A percentile compares a stretch with the other conserved stretches of the same genome.
Conservation (phyloP, 1,140 invertebrate genomes). For the Drosophila pectinifera region DNA sequence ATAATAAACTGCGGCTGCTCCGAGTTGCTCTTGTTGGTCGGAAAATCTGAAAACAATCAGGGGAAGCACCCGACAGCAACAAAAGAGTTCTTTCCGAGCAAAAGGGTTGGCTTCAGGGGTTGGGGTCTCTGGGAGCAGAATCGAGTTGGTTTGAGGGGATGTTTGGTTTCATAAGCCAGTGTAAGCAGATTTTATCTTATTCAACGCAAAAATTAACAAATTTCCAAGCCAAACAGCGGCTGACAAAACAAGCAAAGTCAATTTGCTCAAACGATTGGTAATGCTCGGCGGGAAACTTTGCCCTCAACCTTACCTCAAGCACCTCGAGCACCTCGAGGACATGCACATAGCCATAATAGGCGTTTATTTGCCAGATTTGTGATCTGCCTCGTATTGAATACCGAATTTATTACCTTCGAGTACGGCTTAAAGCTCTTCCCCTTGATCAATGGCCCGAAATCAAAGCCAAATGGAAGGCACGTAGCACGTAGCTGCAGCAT, state of each 20-base stretch:
- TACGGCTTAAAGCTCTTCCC: constrained; percentile 12
- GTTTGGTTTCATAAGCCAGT: constrained; percentile 74
- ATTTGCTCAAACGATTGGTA: constrained; percentile 62
- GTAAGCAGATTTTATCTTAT: constrained; percentile 80
- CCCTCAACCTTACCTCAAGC: constrained; percentile 9
- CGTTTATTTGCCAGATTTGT: constrained; percentile 40
- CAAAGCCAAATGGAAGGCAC: constrained; percentile 55
- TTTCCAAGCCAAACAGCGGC: constrained; percentile 69
- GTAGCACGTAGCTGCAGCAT: constrained; percentile 56
- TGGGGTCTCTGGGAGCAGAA: background rate
- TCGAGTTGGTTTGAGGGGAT: constrained; percentile 14
- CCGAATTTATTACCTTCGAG: constrained; percentile 23
- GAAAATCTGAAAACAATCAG: constrained; percentile 72
- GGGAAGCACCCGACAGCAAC: constrained; percentile 36
- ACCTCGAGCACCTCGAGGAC: background rate
- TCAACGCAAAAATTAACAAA: constrained; percentile 79
- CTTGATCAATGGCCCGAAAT: constrained; percentile 40
- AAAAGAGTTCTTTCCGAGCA: constrained; percentile 32
- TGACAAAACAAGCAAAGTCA: constrained; percentile 75
- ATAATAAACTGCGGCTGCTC: constrained; percentile 73
- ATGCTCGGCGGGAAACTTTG: constrained; percentile 22
- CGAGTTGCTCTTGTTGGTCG: constrained; percentile 40
- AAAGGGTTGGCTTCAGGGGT: constrained; percentile 9
- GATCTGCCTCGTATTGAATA: constrained; percentile 3
- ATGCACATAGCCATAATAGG: constrained; percentile 12